Base-by-base conservation (phyloP, 2,113 vertebrate species). In the Cinclus cinclus region DNA sequence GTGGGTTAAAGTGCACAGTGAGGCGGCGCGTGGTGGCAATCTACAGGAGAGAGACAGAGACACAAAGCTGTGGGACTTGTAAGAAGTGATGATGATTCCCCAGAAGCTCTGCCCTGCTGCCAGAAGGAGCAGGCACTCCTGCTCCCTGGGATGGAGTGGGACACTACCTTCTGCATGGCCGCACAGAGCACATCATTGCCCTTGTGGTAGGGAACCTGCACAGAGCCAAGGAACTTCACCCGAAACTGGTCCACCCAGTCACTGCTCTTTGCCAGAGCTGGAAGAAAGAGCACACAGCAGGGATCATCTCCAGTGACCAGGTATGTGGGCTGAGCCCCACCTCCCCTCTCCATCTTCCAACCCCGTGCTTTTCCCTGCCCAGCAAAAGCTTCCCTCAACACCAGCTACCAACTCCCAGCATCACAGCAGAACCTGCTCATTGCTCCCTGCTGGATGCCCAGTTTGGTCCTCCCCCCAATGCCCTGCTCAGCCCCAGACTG, bases 1-100 rank as follows among this genome's bases (percentile, higher is more conserved):
- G 99, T 0, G 99, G 99, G 98, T 99, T 99, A 98, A 99, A 99
- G 98, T 99, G 99, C 87, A 99, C 98, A 68, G 99, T 99, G 98
- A 99, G 98, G 96, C 99, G 98, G 97, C 99, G 98, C 17, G 99
- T 99, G 91, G 98, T 99, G 92, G 99, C 99, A 41, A 99, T 99
- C 99, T 99, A 96, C 2, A 13, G 23, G 17, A 44, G 17, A 44
- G 46, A 52, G 49, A 25, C 11, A 92, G 5, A 89, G 24, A 75
- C 46, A 67, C 28, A 62, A 52, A 25, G 37, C 88, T 15, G 22
- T 69, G 52, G 46, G 7, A 55, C 30, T 46, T 0, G 0, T 28
- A 35, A 85, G 27, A 64, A 28, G 42, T 4, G 18, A 15, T 14
- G 31, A 5, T 4, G 22, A 50, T 31, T 70, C n/a, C 65, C 35